Conservation (phyloP, 2,113 vertebrate species). For the Empidonax alnorum region DNA sequence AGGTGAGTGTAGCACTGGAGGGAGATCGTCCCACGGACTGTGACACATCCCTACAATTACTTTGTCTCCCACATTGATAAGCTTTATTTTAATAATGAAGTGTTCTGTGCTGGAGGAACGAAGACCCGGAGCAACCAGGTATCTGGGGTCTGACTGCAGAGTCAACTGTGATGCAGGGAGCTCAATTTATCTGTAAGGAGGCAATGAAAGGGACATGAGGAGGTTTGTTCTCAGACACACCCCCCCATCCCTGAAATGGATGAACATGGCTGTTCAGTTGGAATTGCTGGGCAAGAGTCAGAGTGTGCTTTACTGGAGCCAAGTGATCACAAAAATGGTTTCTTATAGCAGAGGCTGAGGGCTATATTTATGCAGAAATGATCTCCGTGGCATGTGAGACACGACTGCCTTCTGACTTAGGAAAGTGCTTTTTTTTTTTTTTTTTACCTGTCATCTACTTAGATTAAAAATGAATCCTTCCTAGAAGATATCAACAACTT, state of each 20-base stretch:
- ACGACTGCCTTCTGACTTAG: background rate
- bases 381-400: background rate
- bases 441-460: background rate
- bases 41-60: slow-evolving; percentile 26
- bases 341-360: background rate
- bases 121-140: background rate
- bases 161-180: background rate
- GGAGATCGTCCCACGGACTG: background rate
- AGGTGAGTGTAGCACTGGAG: background rate
- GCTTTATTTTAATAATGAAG: background rate
- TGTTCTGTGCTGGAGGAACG: background rate
- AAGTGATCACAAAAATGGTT: background rate
- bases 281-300: background rate
- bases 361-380: background rate
- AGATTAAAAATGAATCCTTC: slow-evolving; percentile 94
- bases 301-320: background rate
- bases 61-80: background rate
- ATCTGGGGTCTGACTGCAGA: background rate
- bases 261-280: background rate
- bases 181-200: background rate
- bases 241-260: background rate
- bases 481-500: slow-evolving; percentile 93
- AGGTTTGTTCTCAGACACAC: background rate
- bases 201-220: background rate
- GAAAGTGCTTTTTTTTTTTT: background rate